A percentile compares a stretch with the other conserved stretches of the same genome.
phyloP scores from a whole-genome alignment of 2,888 invertebrate species.

The Eurois occulta region DNA sequence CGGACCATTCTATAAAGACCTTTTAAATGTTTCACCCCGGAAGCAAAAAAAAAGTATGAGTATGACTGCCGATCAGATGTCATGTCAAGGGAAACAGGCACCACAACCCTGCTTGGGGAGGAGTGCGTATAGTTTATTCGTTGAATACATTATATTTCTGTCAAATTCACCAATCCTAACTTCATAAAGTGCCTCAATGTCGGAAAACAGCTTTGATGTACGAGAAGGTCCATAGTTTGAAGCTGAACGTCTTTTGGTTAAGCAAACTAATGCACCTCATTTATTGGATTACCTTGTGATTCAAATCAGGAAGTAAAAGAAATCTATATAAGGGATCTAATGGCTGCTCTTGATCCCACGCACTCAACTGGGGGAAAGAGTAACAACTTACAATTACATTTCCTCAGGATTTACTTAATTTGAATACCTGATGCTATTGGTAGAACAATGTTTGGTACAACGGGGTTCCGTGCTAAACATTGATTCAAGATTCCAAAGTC shows the following conservation, averaged over 20 bases:
- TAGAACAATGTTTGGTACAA: slow-evolving; percentile 4
- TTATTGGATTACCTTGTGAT: not conserved
- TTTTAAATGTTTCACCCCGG: not conserved
- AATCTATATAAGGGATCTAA: not conserved
- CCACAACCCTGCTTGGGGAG: no score
- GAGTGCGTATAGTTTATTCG: not conserved
- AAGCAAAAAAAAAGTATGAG: not conserved
- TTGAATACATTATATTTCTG: not conserved
- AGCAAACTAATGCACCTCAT: not conserved
- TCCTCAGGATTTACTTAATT: slow-evolving; percentile 3
- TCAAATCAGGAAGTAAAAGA: slow-evolving; percentile 25
- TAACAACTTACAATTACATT: slow-evolving; percentile 6
- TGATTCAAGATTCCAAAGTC: slow-evolving; percentile 2
- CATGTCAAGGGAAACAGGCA: not conserved
- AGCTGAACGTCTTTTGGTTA: not conserved
- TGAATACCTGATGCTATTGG: not conserved
- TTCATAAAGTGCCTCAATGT: not conserved
- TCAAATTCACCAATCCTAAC: not conserved
- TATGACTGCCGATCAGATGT: not conserved
- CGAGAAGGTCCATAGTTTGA: not conserved
- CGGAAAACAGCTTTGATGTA: not conserved
- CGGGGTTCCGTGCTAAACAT: not conserved
- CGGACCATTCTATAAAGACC: not conserved
- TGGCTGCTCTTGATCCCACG: slow-evolving; percentile 10
- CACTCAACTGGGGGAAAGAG: not conserved